Conservation (phyloP, 2,888 invertebrate species). For the Philereme transversata region DNA sequence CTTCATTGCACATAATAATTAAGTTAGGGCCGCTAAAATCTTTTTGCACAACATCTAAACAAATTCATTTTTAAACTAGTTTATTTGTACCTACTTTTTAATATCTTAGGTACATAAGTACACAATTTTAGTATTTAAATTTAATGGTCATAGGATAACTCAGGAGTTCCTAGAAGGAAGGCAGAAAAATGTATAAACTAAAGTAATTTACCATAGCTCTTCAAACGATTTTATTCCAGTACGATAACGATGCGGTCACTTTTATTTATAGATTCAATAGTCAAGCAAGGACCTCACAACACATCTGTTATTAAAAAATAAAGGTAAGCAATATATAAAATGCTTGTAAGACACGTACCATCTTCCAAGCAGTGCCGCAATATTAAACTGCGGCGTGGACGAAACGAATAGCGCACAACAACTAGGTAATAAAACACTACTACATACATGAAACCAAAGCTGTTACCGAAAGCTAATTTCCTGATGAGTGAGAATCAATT, state of each 20-base stretch:
- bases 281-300: slow-evolving; percentile 8
- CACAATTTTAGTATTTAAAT: no score
- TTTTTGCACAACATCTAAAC: no score
- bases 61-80: no score
- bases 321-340: slow-evolving; percentile 30
- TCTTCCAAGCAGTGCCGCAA: slow-evolving; percentile 43
- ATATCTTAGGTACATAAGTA: no score
- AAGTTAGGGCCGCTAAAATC: no score
- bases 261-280: slow-evolving; percentile 61
- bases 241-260: slow-evolving; percentile 48
- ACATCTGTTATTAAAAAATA: slow-evolving; percentile 18
- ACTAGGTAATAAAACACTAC: slow-evolving; percentile 50
- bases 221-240: slow-evolving; percentile 12
- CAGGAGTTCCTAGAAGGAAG: no score
- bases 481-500: slow-evolving; percentile 38
- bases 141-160: no score
- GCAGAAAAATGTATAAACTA: background rate
- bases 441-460: slow-evolving; percentile 47
- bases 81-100: no score
- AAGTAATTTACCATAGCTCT: slow-evolving; percentile 14
- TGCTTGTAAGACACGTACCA: slow-evolving; percentile 56
- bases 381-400: slow-evolving; percentile 40
- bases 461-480: slow-evolving; percentile 51
- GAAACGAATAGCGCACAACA: slow-evolving; percentile 47
- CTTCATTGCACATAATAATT: no score